Evolutionary conservation across 2,888 invertebrate genomes (phyloP), one percentile per base, ranked within the genome.

Genomic region (Cerastoderma edule): DNA sequence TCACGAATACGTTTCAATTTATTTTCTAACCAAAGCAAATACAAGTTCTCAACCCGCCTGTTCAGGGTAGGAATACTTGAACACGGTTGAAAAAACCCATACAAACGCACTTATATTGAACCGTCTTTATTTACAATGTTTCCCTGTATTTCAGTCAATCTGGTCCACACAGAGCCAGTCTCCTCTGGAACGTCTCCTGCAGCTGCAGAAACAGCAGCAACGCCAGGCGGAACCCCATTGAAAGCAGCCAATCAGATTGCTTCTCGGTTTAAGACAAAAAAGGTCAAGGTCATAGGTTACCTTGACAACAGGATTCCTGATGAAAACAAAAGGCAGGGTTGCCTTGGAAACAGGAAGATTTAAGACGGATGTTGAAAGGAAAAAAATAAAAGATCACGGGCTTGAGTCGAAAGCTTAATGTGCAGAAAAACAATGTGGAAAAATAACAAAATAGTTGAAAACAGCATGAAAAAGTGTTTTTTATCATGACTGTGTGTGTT

Each of bases 141-240:
- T 56, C 60, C 39, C 70, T 28, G 65, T 27, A 78, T 91, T 94
- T 46, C 95, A 96, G 94, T 96, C 96, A 0, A 93, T 96, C 54
- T 96, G 96, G 95, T 95, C 95, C 0, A 74, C 63, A 22, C 80
- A 81, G 28, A 96, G 96, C 2, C 96, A 96, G 1, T 96, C 96
- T 44, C 96, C 96, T 0, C 93, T 97, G 72, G 96, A 96, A 91
- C 95, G 96, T 50, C 94, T 97, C 27, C 93, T 97, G 78, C 96
- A 96, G 91, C 96, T 96, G 88, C 96, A 97, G 93, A 96, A 95
- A 75, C 90, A 89, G 64, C 90, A 92, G 79, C n/a, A n/a, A 24
- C 88, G 91, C 22, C 91, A 92, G 78, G 87, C 87, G 13, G 91
- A 92, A 68, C 91, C 92, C 64, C 92, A 92, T 84, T 92, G 92